These are phyloP conservation scores for Gavia stellata DNA, from an alignment of 2,113 vertebrate genomes.

Conservation along the genomic window DNA sequence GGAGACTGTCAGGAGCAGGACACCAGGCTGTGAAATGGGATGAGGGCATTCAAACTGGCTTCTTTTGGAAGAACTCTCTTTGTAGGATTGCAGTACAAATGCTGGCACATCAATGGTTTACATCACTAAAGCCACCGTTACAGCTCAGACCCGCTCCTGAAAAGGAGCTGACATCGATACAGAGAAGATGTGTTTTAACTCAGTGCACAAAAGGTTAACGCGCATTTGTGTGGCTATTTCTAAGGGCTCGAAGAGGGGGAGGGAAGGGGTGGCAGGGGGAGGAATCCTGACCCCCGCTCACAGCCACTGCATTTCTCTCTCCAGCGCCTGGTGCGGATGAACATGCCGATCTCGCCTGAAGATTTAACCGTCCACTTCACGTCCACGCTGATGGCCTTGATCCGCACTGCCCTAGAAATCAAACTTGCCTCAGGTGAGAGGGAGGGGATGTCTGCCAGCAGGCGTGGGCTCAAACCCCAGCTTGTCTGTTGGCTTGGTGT, in stretches of 20 bases:
- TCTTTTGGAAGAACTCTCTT: background rate
- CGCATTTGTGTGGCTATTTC: background rate
- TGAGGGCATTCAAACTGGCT: background rate
- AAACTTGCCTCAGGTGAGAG: constrained; percentile 88
- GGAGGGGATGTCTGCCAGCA: background rate
- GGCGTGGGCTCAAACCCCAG: accelerated
- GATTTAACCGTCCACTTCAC: constrained; percentile 93
- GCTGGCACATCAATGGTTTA: constrained; percentile 22
- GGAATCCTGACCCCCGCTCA: background rate
- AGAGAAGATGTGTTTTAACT: background rate
- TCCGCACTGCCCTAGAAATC: constrained; percentile 91
- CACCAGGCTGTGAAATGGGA: background rate
- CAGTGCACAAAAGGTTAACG: background rate
- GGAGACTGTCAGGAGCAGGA: background rate
- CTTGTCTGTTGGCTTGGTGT: background rate
- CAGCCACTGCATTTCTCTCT: background rate
- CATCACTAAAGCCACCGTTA: background rate
- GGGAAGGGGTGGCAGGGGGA: background rate
- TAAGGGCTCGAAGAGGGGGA: background rate
- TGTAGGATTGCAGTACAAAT: background rate
- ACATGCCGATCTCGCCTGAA: constrained; percentile 89
- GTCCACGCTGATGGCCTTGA: constrained; percentile 91
- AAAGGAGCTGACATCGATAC: accelerated
- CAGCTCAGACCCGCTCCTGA: background rate
- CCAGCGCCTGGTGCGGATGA: constrained; percentile 94